Percentiles rank a stretch among this genome's conserved stretches.
Evolutionary conservation across 2,888 invertebrate species (phyloP).

Genomic region (Phyllotreta cruciferae): DNA sequence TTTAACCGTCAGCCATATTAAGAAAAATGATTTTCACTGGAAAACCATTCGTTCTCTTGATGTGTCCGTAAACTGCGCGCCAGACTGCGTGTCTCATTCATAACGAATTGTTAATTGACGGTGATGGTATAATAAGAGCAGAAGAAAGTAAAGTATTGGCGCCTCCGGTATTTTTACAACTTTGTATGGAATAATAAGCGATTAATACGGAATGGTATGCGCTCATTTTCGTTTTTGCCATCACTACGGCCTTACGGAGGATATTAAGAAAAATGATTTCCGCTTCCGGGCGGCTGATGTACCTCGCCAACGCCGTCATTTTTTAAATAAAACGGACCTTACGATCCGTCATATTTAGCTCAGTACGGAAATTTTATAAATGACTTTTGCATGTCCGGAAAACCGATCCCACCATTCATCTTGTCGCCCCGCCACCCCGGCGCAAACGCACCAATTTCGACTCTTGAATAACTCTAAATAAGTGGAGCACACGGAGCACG

Average conservation of each 20-base stretch:
- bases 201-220: not conserved
- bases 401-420: constrained; percentile 6
- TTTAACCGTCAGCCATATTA: constrained; percentile 30
- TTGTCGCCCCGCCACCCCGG: too few relatives aligned
- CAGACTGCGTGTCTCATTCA: constrained; percentile 1
- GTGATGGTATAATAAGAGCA: too few relatives aligned
- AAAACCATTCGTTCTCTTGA: constrained; percentile 1
- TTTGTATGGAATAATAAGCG: too few relatives aligned
- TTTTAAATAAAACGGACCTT: constrained; percentile 37
- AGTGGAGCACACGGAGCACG: too few relatives aligned
- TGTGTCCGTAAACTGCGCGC: constrained; percentile 11
- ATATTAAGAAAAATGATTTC: constrained; percentile 34
- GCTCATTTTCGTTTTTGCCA: not conserved
- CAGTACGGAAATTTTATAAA: constrained; percentile 37
- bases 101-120: not conserved
- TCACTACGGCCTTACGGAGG: not conserved
- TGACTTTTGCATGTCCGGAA: constrained; percentile 38
- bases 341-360: constrained; percentile 39
- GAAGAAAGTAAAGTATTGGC: too few relatives aligned
- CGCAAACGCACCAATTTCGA: too few relatives aligned
- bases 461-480: too few relatives aligned
- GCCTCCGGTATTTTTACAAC: too few relatives aligned
- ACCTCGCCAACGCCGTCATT: constrained; percentile 25
- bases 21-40: constrained; percentile 31
- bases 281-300: constrained; percentile 24